phyloP scores from a whole-genome alignment of 2,888 invertebrate species.

The Stenoptilia bipunctidactyla region DNA sequence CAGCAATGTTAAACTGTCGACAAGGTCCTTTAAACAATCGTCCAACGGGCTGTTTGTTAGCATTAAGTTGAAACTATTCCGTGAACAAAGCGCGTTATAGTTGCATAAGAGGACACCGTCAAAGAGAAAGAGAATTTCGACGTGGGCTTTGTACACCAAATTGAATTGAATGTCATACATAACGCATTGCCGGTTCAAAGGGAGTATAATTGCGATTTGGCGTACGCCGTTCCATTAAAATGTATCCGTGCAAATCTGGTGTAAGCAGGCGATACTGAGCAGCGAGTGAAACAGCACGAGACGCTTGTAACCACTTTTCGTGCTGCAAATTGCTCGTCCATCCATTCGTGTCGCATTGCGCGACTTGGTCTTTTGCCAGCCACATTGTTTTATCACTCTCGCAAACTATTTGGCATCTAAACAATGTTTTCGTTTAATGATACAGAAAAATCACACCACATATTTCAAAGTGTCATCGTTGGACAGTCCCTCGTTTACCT shows the following conservation, averaged over 20 bases:
- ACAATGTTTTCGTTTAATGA: slow-evolving; percentile 60
- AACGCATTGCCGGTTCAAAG: slow-evolving; percentile 62
- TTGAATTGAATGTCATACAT: slow-evolving; percentile 65
- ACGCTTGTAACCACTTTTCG: slow-evolving; percentile 25
- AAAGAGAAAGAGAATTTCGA: slow-evolving; percentile 59
- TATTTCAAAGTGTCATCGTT: slow-evolving; percentile 47
- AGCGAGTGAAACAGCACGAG: slow-evolving; percentile 15
- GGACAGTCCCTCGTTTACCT: too few relatives aligned
- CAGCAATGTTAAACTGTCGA: neutral
- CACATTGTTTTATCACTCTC: slow-evolving; percentile 59
- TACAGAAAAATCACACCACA: slow-evolving; percentile 50
- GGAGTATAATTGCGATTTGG: slow-evolving; percentile 63
- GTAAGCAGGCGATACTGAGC: slow-evolving; percentile 28
- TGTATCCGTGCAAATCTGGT: slow-evolving; percentile 58
- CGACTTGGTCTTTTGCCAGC: slow-evolving; percentile 62
- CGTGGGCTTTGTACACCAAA: slow-evolving; percentile 58
- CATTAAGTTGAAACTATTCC: slow-evolving; percentile 32
- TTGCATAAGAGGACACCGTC: slow-evolving; percentile 47
- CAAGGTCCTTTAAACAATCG: neutral
- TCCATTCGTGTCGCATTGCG: slow-evolving; percentile 52
- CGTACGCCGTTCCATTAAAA: slow-evolving; percentile 49
- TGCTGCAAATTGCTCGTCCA: slow-evolving; percentile 46
- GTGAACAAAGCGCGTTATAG: slow-evolving; percentile 37
- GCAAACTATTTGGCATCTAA: slow-evolving; percentile 62
- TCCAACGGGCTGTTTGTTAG: neutral